phyloP scores from a whole-genome alignment of 1,140 invertebrate genomes.

The Galleria mellonella region DNA sequence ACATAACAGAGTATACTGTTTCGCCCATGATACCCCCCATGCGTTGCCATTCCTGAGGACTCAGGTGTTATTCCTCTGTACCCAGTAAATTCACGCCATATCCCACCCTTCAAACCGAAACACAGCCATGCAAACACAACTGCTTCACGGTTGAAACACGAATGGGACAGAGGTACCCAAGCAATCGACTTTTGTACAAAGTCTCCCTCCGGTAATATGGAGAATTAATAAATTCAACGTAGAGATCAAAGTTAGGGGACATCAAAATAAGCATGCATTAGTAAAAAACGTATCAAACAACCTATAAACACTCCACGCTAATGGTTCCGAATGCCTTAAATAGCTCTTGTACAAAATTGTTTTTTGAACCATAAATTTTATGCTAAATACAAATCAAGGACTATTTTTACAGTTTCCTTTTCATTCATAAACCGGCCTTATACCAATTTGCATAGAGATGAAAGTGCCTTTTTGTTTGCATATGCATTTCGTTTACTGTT shows the following conservation, averaged over 20 bases:
- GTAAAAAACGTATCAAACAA: conserved; percentile 10
- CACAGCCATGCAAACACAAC: too few species aligned
- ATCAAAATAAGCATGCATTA: conserved; percentile 16
- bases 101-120: too few species aligned
- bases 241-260: conserved; percentile 15
- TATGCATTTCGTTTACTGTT: background rate
- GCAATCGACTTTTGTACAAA: too few species aligned
- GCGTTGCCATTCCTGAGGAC: too few species aligned
- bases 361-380: conserved; percentile 19
- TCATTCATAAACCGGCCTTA: background rate
- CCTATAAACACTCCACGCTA: conserved; percentile 13
- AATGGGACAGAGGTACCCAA: too few species aligned
- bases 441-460: background rate
- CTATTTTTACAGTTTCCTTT: background rate
- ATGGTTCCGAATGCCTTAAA: conserved; percentile 19
- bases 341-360: conserved; percentile 20
- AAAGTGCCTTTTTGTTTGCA: background rate
- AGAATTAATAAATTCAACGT: conserved; percentile 1
- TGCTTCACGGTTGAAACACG: too few species aligned
- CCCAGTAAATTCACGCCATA: too few species aligned
- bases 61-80: too few species aligned
- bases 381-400: conserved; percentile 10
- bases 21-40: too few species aligned
- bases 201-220: background rate
- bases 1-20: too few species aligned